Conservation (phyloP, 2,113 vertebrate genomes). For the Pluvialis apricaria region DNA sequence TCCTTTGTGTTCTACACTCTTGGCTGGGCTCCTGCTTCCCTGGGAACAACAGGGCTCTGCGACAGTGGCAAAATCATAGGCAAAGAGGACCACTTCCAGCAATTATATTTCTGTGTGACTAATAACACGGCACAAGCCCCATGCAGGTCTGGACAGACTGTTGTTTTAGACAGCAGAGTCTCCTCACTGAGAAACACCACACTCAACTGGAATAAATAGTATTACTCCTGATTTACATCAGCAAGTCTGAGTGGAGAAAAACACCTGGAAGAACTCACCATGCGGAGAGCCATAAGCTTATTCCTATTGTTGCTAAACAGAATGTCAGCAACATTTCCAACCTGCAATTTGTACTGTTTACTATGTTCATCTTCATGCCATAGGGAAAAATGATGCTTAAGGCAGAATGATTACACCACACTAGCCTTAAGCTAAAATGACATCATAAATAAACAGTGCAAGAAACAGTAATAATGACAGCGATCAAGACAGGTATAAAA, state of each 20-base stretch:
- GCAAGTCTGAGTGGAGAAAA: background rate
- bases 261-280: background rate
- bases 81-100: background rate
- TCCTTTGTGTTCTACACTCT: background rate
- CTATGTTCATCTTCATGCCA: background rate
- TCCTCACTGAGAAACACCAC: background rate
- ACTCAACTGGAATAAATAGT: background rate
- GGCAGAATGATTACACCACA: conserved; percentile 41
- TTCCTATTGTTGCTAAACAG: conserved; percentile 13
- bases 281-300: background rate
- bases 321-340: background rate
- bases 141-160: background rate
- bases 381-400: conserved; percentile 28
- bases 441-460: conserved; percentile 31
- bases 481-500: background rate
- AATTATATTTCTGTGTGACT: background rate
- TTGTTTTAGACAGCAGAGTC: background rate
- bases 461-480: background rate
- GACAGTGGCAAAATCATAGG: background rate
- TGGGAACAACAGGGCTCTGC: background rate
- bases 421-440: conserved; percentile 40
- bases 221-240: background rate
- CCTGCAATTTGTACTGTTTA: background rate
- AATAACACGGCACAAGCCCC: background rate
- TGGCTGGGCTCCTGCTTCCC: background rate